Evolutionary conservation across 2,888 invertebrate genomes (phyloP), one percentile per base, ranked within the genome.

Genomic region (Nebria salina): DNA sequence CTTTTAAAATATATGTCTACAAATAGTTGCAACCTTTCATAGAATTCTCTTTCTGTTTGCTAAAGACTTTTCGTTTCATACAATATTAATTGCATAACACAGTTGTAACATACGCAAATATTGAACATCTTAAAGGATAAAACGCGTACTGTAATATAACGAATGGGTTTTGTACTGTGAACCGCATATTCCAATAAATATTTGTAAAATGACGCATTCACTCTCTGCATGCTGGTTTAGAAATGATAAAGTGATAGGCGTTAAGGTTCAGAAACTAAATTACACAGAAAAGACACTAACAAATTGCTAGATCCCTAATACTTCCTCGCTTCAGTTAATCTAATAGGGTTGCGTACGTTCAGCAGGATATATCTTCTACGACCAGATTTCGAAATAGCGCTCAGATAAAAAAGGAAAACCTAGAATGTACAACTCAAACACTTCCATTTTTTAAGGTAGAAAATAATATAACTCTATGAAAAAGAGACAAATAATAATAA

Each of bases 211-310:
- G 7, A 13, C 54, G 11, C 54, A 54, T 8, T 8, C 54, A 54
- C 54, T 8, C 13, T 7, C 13, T 8, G 13, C 54, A 54, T 54
- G 54, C 8, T 54, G 8, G 34, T 13, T 4, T 42, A 11, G 74
- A 73, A 65, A 79, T 79, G 79, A 79, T 79, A 79, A 79, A 79
- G 74, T 68, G 42, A 73, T 43, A 42, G 73, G 78, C 42, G 72
- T 73, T 75, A 79, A 79, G 73, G 75, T 79, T 75, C 74, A 75
- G 75, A 68, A 68, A 68, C 75, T 79, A 79, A 79, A 79, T 79
- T 79, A 75, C 75, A 74, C 79, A 75, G 79, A 79, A 79, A 79
- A 79, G 79, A 79, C 79, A 79, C 79, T 75, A 79, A 79, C 79
- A 79, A 79, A 79, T 79, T 75, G 79, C 79, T 74, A 70, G 70